These are phyloP conservation scores for Aphelinus certus DNA, from an alignment of 1,140 invertebrate genomes.

Conservation along the genomic window DNA sequence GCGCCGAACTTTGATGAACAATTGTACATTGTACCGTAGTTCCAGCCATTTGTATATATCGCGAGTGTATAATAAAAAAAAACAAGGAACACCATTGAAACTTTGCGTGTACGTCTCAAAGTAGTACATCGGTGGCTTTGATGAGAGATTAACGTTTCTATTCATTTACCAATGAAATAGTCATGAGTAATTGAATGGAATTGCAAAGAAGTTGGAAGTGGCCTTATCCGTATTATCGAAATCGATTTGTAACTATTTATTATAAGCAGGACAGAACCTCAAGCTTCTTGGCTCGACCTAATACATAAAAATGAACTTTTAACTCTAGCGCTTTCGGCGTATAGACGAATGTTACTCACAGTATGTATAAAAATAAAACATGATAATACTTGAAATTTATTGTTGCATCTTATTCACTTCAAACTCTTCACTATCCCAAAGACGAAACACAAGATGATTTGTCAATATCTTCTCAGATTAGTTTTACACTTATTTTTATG, in stretches of 20 bases:
- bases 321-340: background rate
- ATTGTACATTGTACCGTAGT: slow-evolving; percentile 52
- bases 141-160: background rate
- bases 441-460: too few relatives aligned
- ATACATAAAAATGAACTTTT: slow-evolving; percentile 1
- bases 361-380: slow-evolving; percentile 26
- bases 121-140: background rate
- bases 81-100: background rate
- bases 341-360: slow-evolving; percentile 18
- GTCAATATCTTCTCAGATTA: too few relatives aligned
- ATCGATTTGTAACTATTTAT: slow-evolving; percentile 25
- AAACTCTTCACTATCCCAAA: too few relatives aligned
- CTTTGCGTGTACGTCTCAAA: background rate
- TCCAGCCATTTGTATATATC: slow-evolving; percentile 50
- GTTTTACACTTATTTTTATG: too few relatives aligned
- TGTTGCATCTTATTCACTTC: too few relatives aligned
- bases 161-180: background rate
- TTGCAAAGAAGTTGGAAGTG: background rate
- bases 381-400: slow-evolving; percentile 16
- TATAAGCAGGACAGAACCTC: background rate
- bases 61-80: slow-evolving; percentile 45
- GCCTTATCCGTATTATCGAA: background rate
- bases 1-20: slow-evolving; percentile 24
- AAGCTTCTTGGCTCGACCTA: slow-evolving; percentile 13
- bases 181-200: background rate